These are phyloP conservation scores for Ephydatia muelleri DNA, from an alignment of 37 sponge, comb jelly and placozoan species.

Conservation along the genomic window DNA sequence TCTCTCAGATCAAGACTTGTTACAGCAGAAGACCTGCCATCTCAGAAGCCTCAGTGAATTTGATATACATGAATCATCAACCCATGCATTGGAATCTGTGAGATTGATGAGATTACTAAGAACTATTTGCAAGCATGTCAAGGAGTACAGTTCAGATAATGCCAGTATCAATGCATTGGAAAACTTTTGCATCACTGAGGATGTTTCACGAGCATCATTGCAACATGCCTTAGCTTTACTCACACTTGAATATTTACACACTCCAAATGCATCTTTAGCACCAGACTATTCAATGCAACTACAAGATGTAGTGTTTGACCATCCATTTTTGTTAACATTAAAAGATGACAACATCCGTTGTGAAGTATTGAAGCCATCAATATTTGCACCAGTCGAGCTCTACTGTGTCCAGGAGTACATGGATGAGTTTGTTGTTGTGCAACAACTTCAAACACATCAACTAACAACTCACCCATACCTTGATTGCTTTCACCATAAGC, in stretches of 20 bases:
- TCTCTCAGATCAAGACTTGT: not conserved
- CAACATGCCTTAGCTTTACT: conserved; percentile 31
- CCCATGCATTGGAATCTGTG: not conserved
- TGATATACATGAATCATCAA: not conserved
- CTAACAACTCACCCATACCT: conserved; percentile 53
- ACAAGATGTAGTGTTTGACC: conserved; percentile 34
- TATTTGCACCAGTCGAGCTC: not conserved
- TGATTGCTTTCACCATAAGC: conserved; percentile 53
- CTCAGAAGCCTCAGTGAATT: not conserved
- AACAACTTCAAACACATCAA: not conserved
- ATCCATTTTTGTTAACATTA: conserved; percentile 21
- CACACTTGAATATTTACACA: conserved; percentile 47
- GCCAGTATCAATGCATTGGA: conserved; percentile 41
- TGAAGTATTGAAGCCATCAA: not conserved
- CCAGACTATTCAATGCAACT: not conserved
- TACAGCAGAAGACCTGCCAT: not conserved
- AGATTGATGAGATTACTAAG: not conserved
- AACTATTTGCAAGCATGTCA: not conserved
- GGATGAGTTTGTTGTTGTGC: not conserved
- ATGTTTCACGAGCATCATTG: conserved; percentile 7
- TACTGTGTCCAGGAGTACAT: not conserved
- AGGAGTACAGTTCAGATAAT: not conserved
- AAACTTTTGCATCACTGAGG: conserved; percentile 20
- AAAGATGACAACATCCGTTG: conserved; percentile 3
- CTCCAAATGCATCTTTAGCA: conserved; percentile 12